Conservation (phyloP, 2,113 vertebrate species). For the Fulmarus glacialis region DNA sequence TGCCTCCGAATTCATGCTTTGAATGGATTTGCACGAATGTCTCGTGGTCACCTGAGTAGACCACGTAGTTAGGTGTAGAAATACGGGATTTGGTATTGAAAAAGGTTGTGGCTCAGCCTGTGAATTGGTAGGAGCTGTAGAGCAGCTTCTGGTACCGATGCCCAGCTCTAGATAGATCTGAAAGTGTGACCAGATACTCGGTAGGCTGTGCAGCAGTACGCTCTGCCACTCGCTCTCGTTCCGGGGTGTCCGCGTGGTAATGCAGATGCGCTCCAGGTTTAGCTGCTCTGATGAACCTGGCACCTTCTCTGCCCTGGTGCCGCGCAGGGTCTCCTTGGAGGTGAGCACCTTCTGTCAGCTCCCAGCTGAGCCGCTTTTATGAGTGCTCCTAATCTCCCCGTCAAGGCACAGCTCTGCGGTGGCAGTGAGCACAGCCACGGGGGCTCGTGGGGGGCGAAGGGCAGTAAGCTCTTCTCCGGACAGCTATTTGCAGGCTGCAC, state of each 20-base stretch:
- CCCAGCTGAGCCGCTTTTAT: background rate
- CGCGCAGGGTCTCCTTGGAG: fast-evolving
- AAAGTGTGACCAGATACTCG: background rate
- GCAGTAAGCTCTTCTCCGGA: background rate
- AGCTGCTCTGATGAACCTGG: background rate
- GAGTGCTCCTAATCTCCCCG: fast-evolving
- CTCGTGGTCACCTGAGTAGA: fast-evolving
- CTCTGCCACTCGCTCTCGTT: fast-evolving
- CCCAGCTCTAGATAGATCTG: background rate
- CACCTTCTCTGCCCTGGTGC: background rate
- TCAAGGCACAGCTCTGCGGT: background rate
- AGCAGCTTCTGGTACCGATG: background rate
- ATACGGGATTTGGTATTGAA: too few species aligned
- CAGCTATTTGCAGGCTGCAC: background rate
- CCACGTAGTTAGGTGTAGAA: background rate
- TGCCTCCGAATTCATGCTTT: background rate
- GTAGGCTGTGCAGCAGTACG: fast-evolving
- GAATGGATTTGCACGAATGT: background rate
- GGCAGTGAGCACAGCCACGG: fast-evolving
- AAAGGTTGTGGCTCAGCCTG: background rate
- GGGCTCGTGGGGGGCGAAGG: fast-evolving
- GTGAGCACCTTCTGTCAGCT: background rate
- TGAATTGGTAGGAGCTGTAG: background rate
- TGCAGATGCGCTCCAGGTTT: background rate
- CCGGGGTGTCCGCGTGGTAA: fast-evolving